Evolutionary conservation across 1,140 invertebrate species (phyloP).

Genomic region (Telenomus remus): DNA sequence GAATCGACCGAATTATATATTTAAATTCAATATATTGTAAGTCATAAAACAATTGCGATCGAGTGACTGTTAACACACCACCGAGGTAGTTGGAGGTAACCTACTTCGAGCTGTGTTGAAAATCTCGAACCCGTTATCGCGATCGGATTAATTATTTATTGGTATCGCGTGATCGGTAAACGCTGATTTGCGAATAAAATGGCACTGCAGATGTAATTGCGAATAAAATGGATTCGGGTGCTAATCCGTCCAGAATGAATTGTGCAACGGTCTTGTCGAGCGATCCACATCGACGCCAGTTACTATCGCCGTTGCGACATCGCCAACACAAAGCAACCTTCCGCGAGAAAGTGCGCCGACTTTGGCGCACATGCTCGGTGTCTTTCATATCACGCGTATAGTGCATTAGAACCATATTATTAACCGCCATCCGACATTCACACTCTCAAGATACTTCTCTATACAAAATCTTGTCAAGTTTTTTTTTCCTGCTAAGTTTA

Average conservation of each 20-base stretch:
- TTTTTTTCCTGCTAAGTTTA: too few relatives aligned
- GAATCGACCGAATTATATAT: too few relatives aligned
- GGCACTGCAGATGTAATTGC: slow-evolving; percentile 7
- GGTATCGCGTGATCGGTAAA: slow-evolving; percentile 16
- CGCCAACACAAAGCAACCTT: slow-evolving; percentile 60
- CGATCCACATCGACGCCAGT: slow-evolving; percentile 59
- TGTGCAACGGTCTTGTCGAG: slow-evolving; percentile 44
- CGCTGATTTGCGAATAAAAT: not conserved
- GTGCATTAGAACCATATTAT: slow-evolving; percentile 33
- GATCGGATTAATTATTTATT: slow-evolving; percentile 24
- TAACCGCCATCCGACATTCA: too few relatives aligned
- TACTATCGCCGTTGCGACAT: slow-evolving; percentile 60
- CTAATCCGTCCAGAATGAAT: slow-evolving; percentile 27
- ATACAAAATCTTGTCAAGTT: not conserved
- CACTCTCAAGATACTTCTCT: too few relatives aligned
- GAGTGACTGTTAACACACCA: not conserved
- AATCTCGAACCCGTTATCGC: slow-evolving; percentile 22
- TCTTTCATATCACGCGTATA: slow-evolving; percentile 36
- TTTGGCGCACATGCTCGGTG: slow-evolving; percentile 35
- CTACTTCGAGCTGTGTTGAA: slow-evolving; percentile 14
- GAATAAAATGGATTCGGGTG: slow-evolving; percentile 27
- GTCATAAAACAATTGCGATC: slow-evolving; percentile 5
- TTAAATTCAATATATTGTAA: too few relatives aligned
- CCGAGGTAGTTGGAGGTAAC: slow-evolving; percentile 9
- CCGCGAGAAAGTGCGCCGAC: slow-evolving; percentile 57